A percentile compares a stretch with the other conserved stretches of the same genome.
Evolutionary conservation across 2,888 invertebrate species (phyloP).

Genomic region (Volucella bombylans): DNA sequence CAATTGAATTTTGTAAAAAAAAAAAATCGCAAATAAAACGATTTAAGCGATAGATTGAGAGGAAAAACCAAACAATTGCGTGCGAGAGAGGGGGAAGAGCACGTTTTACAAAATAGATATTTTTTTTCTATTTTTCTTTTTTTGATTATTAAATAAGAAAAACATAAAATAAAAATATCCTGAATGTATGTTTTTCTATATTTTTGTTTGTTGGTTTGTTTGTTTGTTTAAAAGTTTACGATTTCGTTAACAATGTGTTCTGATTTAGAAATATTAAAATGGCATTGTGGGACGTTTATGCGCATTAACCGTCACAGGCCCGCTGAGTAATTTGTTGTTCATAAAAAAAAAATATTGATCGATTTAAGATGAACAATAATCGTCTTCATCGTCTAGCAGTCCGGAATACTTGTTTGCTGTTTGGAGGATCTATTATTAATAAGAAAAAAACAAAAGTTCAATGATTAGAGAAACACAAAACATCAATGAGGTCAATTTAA

Average conservation of each 20-base stretch:
- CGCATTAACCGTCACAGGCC: conserved; percentile 57
- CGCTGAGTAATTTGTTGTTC: conserved; percentile 60
- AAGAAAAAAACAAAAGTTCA: conserved; percentile 18
- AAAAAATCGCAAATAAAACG: conserved; percentile 46
- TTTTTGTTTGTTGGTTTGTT: conserved; percentile 9
- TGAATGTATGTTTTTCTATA: conserved; percentile 20
- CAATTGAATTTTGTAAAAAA: conserved; percentile 39
- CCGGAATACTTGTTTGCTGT: conserved; percentile 90
- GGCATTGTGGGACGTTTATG: conserved; percentile 59
- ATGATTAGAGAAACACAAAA: not conserved
- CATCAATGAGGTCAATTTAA: not conserved
- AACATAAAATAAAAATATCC: conserved; percentile 42
- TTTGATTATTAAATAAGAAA: conserved; percentile 13
- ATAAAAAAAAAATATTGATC: conserved; percentile 37
- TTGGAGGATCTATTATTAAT: conserved; percentile 86
- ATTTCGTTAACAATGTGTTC: conserved; percentile 44
- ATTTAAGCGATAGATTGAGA: conserved; percentile 10
- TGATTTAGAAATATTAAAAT: conserved; percentile 46
- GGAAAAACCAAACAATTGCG: conserved; percentile 24
- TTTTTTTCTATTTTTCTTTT: conserved; percentile 26
- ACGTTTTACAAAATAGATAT: conserved; percentile 45
- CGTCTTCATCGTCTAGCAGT: conserved; percentile 87
- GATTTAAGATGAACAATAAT: conserved; percentile 74
- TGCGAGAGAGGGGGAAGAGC: conserved; percentile 16
- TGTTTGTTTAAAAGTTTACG: conserved; percentile 9